These are phyloP conservation scores for Drosophila borealis DNA, from an alignment of 2,888 invertebrate genomes.

Conservation along the genomic window DNA sequence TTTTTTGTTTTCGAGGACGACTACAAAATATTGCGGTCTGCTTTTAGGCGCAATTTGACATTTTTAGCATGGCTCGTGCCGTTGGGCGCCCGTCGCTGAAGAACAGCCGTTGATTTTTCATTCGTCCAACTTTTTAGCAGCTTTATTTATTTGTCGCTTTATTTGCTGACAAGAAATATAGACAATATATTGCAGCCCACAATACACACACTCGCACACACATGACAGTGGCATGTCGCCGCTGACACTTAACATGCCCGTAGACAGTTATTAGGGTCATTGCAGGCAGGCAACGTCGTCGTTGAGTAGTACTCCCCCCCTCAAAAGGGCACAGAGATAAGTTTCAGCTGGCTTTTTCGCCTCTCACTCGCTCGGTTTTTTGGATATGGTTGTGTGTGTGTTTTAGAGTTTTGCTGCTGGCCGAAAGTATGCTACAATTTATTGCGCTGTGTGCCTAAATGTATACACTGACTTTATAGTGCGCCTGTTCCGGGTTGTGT, in stretches of 20 bases:
- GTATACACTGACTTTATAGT: slow-evolving; percentile 75
- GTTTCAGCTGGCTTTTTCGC: slow-evolving; percentile 31
- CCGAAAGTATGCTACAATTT: slow-evolving; percentile 72
- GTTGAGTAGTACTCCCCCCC: slow-evolving; percentile 22
- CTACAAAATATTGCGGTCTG: slow-evolving; percentile 77
- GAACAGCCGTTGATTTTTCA: slow-evolving; percentile 61
- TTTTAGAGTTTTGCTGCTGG: slow-evolving; percentile 69
- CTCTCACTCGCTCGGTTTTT: slow-evolving; percentile 25
- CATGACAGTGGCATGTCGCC: slow-evolving; percentile 77
- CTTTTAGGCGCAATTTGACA: slow-evolving; percentile 80
- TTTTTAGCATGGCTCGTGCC: slow-evolving; percentile 53
- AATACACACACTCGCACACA: slow-evolving; percentile 38
- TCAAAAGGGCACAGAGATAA: slow-evolving; percentile 54
- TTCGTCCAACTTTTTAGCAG: slow-evolving; percentile 71
- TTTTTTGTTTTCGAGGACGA: slow-evolving; percentile 11
- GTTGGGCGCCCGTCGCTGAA: slow-evolving; percentile 5
- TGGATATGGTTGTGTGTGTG: slow-evolving; percentile 47
- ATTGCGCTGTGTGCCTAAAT: slow-evolving; percentile 73
- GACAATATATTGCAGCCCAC: slow-evolving; percentile 71
- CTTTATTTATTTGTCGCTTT: slow-evolving; percentile 80
- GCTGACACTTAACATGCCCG: slow-evolving; percentile 81
- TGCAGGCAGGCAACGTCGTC: slow-evolving; percentile 57
- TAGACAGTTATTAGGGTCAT: slow-evolving; percentile 81
- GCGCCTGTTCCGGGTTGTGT: slow-evolving; percentile 45
- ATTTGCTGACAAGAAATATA: slow-evolving; percentile 81